Base-by-base conservation (phyloP, 2,888 invertebrate species). In the Pseudanteris insignis region DNA sequence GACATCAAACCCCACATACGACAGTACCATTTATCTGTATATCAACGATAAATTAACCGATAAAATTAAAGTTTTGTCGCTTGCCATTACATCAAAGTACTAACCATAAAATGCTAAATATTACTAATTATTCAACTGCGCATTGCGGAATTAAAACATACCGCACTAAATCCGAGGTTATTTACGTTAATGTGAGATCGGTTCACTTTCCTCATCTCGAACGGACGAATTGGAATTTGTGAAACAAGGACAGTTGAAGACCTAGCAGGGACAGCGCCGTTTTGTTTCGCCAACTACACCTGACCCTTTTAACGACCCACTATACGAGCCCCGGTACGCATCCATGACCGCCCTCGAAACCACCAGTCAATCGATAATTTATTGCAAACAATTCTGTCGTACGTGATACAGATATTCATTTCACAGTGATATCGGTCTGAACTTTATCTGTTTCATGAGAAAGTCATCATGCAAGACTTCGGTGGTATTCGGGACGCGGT, bases 331-430 rank as follows among this genome's bases (percentile, higher is more conserved):
- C n/a, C n/a, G n/a, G n/a, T n/a, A n/a, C n/a, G n/a, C n/a, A n/a
- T 12, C 14, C 13, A 6, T 21, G 30, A 9, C 25, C 25, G 13
- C 13, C n/a, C n/a, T n/a, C n/a, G n/a, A n/a, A n/a, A n/a, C n/a
- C n/a, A n/a, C 9, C 26, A 33, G 30, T 24, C 38, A 50, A 33
- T 40, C 38, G 40, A 40, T 50, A 33, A 50, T 50, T 51, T 41
- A 51, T 34, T 41, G 41, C 21, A n/a, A 13, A 34, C 28, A 28
- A 46, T 46, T 24, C 34, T 15, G 12, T 28, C 28, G 28, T 13
- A 26, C 14, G 14, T 5, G 26, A 28, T 15, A 28, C 29, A 18
- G 29, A 41, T 29, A 41, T 30, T 29, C 30, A 29, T 30, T 30
- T 32, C 12, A 12, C 21, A 24, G n/a, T n/a, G n/a, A n/a, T n/a